Conservation (phyloP, 2,797 vertebrate species). For the Apodemus agrarius region DNA sequence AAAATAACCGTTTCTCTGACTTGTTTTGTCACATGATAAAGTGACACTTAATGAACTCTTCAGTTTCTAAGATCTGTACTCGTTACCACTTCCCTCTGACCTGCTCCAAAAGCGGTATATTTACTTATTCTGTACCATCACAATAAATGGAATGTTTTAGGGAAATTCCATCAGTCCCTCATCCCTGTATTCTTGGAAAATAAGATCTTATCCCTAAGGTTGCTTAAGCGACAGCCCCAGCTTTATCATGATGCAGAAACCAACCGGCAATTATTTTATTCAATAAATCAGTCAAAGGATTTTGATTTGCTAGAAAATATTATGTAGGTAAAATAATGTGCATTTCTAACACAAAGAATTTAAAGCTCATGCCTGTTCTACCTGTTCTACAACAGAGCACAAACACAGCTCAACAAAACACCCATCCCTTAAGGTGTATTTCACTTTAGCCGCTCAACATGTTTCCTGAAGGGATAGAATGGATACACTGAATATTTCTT, state of each 20-base stretch:
- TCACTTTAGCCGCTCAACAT: background rate
- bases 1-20: background rate
- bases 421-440: background rate
- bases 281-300: background rate
- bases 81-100: background rate
- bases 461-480: background rate
- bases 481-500: background rate
- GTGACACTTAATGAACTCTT: background rate
- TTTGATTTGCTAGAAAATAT: conserved; percentile 27
- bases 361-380: background rate
- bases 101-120: background rate
- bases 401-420: background rate
- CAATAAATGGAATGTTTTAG: background rate
- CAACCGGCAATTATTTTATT: background rate
- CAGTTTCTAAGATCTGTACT: background rate
- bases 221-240: background rate
- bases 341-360: conserved; percentile 35
- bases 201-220: background rate
- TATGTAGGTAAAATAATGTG: background rate
- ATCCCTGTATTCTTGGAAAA: background rate
- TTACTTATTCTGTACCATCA: background rate
- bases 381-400: background rate
- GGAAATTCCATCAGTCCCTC: background rate
- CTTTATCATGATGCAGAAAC: background rate
- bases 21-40: background rate